Percentiles rank a stretch among this genome's conserved stretches.
Conservation (phyloP, 2,113 vertebrate genomes). For the Oxyruncus cristatus region DNA sequence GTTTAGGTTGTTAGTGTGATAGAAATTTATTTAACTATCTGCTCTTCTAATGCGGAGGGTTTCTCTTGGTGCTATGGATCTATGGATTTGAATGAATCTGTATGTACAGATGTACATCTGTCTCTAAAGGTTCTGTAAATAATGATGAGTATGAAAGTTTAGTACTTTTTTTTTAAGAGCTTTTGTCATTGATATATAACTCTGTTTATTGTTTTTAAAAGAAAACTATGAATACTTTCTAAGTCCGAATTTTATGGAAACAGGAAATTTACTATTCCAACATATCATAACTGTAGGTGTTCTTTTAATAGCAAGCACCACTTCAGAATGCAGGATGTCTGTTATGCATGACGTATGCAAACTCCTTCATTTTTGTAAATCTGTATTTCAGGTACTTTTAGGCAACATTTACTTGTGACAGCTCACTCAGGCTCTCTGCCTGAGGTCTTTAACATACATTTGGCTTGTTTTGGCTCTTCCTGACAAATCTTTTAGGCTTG, state of each 20-base stretch:
- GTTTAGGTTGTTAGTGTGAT: neutral
- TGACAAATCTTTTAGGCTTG: neutral
- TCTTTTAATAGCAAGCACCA: neutral
- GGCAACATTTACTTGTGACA: fast-evolving
- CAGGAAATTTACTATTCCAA: neutral
- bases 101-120: neutral
- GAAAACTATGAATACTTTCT: neutral
- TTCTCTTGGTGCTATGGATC: neutral
- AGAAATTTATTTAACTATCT: neutral
- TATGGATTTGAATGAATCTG: neutral
- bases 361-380: neutral
- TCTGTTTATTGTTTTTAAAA: neutral
- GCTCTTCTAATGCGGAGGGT: neutral
- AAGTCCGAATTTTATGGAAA: neutral
- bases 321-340: neutral
- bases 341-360: neutral
- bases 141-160: neutral
- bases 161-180: neutral
- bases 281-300: fast-evolving
- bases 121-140: neutral
- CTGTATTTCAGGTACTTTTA: neutral
- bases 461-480: neutral
- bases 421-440: neutral
- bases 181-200: neutral
- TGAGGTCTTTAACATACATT: neutral